Percentiles rank a stretch among this genome's conserved stretches.
These are phyloP conservation scores for Steinernema khuongi DNA, from an alignment of 1,140 invertebrate species.

Conservation along the genomic window DNA sequence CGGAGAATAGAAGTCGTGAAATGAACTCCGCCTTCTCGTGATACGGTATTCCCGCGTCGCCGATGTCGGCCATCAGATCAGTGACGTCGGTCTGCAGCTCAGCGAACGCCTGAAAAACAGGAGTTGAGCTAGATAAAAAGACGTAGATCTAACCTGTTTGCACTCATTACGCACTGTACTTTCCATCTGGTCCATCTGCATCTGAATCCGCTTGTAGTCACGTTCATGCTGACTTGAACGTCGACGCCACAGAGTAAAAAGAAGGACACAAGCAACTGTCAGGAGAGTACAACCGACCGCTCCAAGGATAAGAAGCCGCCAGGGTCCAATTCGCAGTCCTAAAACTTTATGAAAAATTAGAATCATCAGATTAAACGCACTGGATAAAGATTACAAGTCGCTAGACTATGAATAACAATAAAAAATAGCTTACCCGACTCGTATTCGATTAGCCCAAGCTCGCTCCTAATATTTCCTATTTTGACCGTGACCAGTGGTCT, in stretches of 20 bases:
- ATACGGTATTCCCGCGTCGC: slow-evolving; percentile 88
- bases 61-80: slow-evolving; percentile 87
- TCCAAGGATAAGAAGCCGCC: not conserved
- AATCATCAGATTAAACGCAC: slow-evolving; percentile 63
- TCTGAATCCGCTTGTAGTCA: slow-evolving; percentile 73
- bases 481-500: slow-evolving; percentile 77
- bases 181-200: slow-evolving; percentile 98
- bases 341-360: too few relatives aligned
- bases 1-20: slow-evolving; percentile 93
- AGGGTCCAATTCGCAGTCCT: not conserved
- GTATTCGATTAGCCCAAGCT: slow-evolving; percentile 78
- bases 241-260: slow-evolving; percentile 41
- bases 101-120: slow-evolving; percentile 74
- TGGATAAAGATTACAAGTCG: slow-evolving; percentile 74
- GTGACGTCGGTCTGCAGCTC: slow-evolving; percentile 98
- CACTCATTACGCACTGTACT: slow-evolving; percentile 94
- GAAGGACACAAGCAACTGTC: slow-evolving; percentile 27
- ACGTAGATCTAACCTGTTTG: slow-evolving; percentile 66
- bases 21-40: slow-evolving; percentile 91
- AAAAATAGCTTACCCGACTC: slow-evolving; percentile 61
- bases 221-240: slow-evolving; percentile 43
- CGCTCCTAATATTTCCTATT: slow-evolving; percentile 79
- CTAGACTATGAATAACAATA: slow-evolving; percentile 9
- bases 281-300: slow-evolving; percentile 22
- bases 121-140: slow-evolving; percentile 23